phyloP scores from a whole-genome alignment of 2,888 invertebrate genomes.

The Hyalella azteca region DNA sequence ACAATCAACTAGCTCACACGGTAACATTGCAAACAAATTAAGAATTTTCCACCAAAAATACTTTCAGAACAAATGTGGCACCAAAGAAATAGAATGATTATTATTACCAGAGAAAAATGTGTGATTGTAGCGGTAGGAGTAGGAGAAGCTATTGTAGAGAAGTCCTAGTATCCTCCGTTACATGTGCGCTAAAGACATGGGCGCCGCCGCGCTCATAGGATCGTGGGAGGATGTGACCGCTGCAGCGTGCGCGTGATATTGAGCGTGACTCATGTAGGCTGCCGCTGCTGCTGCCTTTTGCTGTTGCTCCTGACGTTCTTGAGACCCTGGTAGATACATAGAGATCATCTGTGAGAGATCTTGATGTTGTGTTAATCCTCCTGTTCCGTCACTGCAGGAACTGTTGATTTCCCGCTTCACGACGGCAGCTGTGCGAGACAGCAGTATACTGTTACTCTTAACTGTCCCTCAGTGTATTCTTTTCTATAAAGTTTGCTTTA shows the following conservation, averaged over 20 bases:
- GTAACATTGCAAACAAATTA: too few species aligned
- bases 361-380: background rate
- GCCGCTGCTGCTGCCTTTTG: constrained; percentile 55
- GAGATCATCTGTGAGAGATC: constrained; percentile 56
- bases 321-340: constrained; percentile 56
- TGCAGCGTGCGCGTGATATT: constrained; percentile 53
- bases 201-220: constrained; percentile 56
- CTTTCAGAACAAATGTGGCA: background rate
- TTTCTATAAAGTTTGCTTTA: too few species aligned
- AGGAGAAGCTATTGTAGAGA: background rate
- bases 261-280: constrained; percentile 57
- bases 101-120: background rate
- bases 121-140: constrained; percentile 5
- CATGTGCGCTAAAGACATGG: constrained; percentile 57
- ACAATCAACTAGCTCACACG: too few species aligned
- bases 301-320: constrained; percentile 57
- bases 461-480: too few species aligned
- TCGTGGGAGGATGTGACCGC: constrained; percentile 50
- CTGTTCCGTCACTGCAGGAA: constrained; percentile 12
- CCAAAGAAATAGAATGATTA: background rate
- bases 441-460: background rate
- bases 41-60: too few species aligned
- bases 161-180: constrained; percentile 41
- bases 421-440: constrained; percentile 43
- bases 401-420: constrained; percentile 54